These are phyloP conservation scores for Stenopsyche tienmushanensis DNA, from an alignment of 1,140 invertebrate species.

Conservation along the genomic window DNA sequence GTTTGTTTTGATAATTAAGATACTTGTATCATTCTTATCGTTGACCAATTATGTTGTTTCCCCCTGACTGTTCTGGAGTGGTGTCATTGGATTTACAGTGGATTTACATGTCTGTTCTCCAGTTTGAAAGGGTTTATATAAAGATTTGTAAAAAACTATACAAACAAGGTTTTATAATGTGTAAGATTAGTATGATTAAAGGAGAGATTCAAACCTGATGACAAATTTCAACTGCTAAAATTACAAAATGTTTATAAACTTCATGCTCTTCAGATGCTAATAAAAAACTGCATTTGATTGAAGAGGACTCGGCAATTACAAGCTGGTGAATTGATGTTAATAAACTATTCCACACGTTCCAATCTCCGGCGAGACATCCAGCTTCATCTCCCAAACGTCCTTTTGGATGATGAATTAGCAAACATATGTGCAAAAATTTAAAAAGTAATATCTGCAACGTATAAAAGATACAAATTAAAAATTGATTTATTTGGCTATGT, in stretches of 20 bases:
- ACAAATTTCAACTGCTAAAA: constrained; percentile 29
- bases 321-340: constrained; percentile 26
- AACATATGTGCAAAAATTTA: constrained; percentile 29
- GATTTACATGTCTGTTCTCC: no score
- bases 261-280: constrained; percentile 18
- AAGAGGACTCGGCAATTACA: constrained; percentile 19
- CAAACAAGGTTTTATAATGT: no score
- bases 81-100: no score
- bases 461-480: constrained; percentile 5
- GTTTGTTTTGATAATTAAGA: no score
- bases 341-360: constrained; percentile 20
- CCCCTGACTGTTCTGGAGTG: no score
- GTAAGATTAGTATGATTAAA: no score
- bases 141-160: no score
- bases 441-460: constrained; percentile 32
- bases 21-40: no score
- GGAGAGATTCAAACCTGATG: no score
- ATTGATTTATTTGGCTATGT: neutral
- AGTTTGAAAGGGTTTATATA: no score
- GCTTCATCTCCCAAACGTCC: constrained; percentile 9
- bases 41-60: no score
- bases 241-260: constrained; percentile 25
- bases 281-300: no score
- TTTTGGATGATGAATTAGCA: constrained; percentile 33
- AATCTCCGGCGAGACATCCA: constrained; percentile 29